A percentile compares a stretch with the other conserved stretches of the same genome.
These are phyloP conservation scores for Athrips mouffetella DNA, from an alignment of 2,888 invertebrate genomes.

Conservation along the genomic window DNA sequence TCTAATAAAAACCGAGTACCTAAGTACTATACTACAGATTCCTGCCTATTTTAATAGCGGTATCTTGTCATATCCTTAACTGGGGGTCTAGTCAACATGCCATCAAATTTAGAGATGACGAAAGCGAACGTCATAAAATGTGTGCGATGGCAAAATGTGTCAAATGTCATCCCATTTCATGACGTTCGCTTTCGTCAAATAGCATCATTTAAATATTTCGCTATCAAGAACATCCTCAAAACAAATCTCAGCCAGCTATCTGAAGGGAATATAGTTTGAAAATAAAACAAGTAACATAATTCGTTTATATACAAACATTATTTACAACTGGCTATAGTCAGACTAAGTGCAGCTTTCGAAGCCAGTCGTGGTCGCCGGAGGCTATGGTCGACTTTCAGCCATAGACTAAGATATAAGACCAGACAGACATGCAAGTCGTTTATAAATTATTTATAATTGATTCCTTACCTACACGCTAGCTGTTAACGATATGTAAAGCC, in stretches of 20 bases:
- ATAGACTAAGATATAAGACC: slow-evolving; percentile 41
- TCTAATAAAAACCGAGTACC: too few relatives aligned
- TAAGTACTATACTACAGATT: too few relatives aligned
- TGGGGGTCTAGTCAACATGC: too few relatives aligned
- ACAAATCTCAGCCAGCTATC: neutral
- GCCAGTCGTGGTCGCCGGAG: slow-evolving; percentile 57
- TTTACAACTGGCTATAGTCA: slow-evolving; percentile 35
- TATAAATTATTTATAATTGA: slow-evolving; percentile 15
- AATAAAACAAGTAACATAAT: slow-evolving; percentile 9
- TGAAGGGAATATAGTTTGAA: neutral
- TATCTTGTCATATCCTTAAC: too few relatives aligned
- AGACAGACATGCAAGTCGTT: slow-evolving; percentile 33
- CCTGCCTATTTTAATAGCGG: too few relatives aligned
- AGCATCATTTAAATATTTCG: too few relatives aligned
- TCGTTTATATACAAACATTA: slow-evolving; percentile 16
- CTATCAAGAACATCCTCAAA: neutral
- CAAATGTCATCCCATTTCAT: too few relatives aligned
- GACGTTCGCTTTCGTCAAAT: too few relatives aligned
- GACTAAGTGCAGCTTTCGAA: slow-evolving; percentile 42
- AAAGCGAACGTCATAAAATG: too few relatives aligned
- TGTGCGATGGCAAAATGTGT: too few relatives aligned
- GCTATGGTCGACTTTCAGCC: slow-evolving; percentile 51
- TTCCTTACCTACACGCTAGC: slow-evolving; percentile 16
- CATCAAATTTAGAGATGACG: too few relatives aligned
- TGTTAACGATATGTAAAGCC: slow-evolving; percentile 15